Evolutionary conservation across 2,797 vertebrate species (phyloP).

Genomic region (Tenualosa thibaudeaui): DNA sequence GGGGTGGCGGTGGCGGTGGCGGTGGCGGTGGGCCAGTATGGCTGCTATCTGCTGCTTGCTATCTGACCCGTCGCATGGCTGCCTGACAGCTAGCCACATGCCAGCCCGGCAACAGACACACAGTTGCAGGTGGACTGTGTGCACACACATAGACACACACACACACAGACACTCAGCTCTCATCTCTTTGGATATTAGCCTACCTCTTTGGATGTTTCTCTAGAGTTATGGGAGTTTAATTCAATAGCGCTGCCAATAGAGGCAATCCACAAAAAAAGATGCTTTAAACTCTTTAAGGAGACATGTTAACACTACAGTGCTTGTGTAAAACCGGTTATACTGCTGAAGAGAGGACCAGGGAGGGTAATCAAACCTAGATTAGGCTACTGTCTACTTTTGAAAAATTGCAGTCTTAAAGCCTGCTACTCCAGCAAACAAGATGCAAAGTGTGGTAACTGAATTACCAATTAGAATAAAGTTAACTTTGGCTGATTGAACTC

Average conservation of each 20-base stretch:
- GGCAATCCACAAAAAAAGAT: not conserved
- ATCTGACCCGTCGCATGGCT: constrained; percentile 54
- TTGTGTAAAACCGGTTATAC: not conserved
- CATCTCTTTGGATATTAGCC: no score
- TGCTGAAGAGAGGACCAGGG: not conserved
- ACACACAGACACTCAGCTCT: not conserved
- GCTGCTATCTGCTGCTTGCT: constrained; percentile 51
- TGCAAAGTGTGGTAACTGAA: not conserved
- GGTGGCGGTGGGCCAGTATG: constrained; percentile 35
- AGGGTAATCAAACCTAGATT: not conserved
- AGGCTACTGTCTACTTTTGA: not conserved
- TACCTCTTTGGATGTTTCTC: not conserved
- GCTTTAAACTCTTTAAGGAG: not conserved
- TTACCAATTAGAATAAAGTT: not conserved
- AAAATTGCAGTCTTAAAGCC: not conserved
- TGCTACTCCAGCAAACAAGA: not conserved
- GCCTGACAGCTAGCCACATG: constrained; percentile 48
- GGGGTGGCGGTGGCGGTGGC: not conserved
- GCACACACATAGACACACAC: not conserved
- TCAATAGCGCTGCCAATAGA: not conserved
- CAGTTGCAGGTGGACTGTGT: not conserved
- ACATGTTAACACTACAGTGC: not conserved
- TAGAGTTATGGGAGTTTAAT: not conserved
- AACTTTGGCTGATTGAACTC: not conserved
- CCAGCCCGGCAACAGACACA: constrained; percentile 28